Percentiles rank a stretch among this genome's conserved stretches.
Conservation (phyloP, 2,113 vertebrate genomes). For the Neodontobutis hainanensis region DNA sequence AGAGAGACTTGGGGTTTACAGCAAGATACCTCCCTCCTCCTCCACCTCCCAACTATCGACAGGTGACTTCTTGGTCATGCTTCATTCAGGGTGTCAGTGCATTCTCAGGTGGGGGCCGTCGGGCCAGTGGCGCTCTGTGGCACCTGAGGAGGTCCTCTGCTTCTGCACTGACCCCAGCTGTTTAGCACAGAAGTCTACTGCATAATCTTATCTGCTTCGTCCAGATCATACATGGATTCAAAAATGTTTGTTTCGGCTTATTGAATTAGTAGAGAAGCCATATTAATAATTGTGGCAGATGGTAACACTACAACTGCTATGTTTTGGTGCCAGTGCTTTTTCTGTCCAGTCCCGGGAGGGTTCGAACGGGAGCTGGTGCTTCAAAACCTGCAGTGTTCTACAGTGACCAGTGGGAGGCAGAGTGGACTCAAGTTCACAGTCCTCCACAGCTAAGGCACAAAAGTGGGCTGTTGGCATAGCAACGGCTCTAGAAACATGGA, state of each 20-base stretch:
- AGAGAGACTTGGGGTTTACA: slow-evolving; percentile 47
- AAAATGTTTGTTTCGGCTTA: slow-evolving; percentile 29
- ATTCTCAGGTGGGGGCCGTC: slow-evolving; percentile 66
- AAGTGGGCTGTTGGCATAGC: slow-evolving; percentile 85
- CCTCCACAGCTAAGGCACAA: slow-evolving; percentile 73
- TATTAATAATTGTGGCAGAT: slow-evolving; percentile 53
- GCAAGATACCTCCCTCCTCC: slow-evolving; percentile 68
- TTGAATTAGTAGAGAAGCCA: slow-evolving; percentile 36
- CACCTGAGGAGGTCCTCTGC: slow-evolving; percentile 58
- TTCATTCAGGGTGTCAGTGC: slow-evolving; percentile 68
- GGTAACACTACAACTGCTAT: slow-evolving; percentile 46
- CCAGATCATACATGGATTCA: slow-evolving; percentile 23
- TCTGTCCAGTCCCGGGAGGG: slow-evolving; percentile 32
- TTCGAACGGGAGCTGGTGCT: slow-evolving; percentile 37
- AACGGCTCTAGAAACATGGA: slow-evolving; percentile 79
- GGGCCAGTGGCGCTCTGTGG: slow-evolving; percentile 51
- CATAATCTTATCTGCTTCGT: slow-evolving; percentile 20
- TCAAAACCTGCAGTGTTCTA: slow-evolving; percentile 70
- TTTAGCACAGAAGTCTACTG: slow-evolving; percentile 30
- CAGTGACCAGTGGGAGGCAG: slow-evolving; percentile 76
- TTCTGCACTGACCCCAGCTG: slow-evolving; percentile 51
- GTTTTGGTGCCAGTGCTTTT: slow-evolving; percentile 54
- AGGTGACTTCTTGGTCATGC: slow-evolving; percentile 70
- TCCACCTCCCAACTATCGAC: slow-evolving; percentile 63
- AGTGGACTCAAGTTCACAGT: slow-evolving; percentile 66